Conservation (phyloP, 2,888 invertebrate genomes). For the Heliconius ismenius region DNA sequence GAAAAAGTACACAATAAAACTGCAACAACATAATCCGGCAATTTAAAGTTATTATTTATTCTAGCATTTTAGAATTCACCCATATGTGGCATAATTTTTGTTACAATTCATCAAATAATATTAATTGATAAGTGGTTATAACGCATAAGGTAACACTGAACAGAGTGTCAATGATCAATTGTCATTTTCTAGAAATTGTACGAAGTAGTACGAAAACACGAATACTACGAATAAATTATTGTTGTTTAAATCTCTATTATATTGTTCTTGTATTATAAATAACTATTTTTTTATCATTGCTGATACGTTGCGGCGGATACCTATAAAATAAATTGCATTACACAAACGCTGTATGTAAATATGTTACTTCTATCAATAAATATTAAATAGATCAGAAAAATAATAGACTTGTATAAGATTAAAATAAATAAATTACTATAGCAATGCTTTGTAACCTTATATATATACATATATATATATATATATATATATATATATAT, state of each 20-base stretch:
- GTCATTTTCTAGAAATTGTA: conserved; percentile 23
- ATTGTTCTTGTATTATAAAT: background rate
- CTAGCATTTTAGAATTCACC: too few species aligned
- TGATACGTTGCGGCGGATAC: background rate
- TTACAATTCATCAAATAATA: background rate
- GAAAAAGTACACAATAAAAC: too few species aligned
- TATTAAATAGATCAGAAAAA: background rate
- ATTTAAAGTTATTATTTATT: too few species aligned
- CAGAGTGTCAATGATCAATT: background rate
- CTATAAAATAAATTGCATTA: background rate
- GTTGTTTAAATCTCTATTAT: conserved; percentile 7
- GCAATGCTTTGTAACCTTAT: background rate
- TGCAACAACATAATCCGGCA: too few species aligned
- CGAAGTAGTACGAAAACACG: conserved; percentile 9
- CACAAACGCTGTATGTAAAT: conserved; percentile 3
- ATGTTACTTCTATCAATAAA: background rate
- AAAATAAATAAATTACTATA: background rate
- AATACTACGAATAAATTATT: conserved; percentile 19
- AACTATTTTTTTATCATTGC: background rate
- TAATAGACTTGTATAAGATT: background rate
- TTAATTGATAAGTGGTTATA: background rate
- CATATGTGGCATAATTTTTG: background rate
- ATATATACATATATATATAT: too few species aligned
- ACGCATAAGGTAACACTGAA: conserved; percentile 3
- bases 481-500: too few species aligned